A percentile compares a stretch with the other conserved stretches of the same genome.
These are phyloP conservation scores for Chymomyza fuscimana DNA, from an alignment of 2,888 invertebrate species.

Conservation along the genomic window DNA sequence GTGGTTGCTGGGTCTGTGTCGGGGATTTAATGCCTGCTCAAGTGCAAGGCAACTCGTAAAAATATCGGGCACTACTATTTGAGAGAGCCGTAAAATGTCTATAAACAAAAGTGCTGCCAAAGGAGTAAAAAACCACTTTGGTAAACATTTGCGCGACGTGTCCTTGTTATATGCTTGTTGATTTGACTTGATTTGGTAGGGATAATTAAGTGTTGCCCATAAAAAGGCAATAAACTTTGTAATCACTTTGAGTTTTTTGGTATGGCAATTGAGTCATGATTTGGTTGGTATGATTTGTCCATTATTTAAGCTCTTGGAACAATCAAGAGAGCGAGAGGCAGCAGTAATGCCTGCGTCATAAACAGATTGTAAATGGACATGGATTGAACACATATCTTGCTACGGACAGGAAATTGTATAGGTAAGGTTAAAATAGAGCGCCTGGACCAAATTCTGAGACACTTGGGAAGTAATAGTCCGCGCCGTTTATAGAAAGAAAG, in stretches of 20 bases:
- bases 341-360: not conserved
- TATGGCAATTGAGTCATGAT: slow-evolving; percentile 18
- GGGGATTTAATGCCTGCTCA: not conserved
- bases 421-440: too few relatives aligned
- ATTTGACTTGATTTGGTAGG: slow-evolving; percentile 54
- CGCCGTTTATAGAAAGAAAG: too few relatives aligned
- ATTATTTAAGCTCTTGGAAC: not conserved
- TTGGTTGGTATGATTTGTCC: not conserved
- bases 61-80: slow-evolving; percentile 58
- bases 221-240: slow-evolving; percentile 26
- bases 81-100: slow-evolving; percentile 67
- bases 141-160: slow-evolving; percentile 28
- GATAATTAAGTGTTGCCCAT: slow-evolving; percentile 47
- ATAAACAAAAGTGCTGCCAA: slow-evolving; percentile 66
- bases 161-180: slow-evolving; percentile 5
- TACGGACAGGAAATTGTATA: too few relatives aligned
- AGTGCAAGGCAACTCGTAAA: slow-evolving; percentile 54
- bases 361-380: not conserved
- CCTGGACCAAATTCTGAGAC: too few relatives aligned
- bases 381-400: too few relatives aligned
- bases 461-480: too few relatives aligned
- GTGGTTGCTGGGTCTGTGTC: slow-evolving; percentile 4
- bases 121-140: slow-evolving; percentile 24
- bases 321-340: not conserved
- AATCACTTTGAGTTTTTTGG: slow-evolving; percentile 32